Evolutionary conservation across 2,797 vertebrate species (phyloP).

Genomic region (Chloroceryle amazona): DNA sequence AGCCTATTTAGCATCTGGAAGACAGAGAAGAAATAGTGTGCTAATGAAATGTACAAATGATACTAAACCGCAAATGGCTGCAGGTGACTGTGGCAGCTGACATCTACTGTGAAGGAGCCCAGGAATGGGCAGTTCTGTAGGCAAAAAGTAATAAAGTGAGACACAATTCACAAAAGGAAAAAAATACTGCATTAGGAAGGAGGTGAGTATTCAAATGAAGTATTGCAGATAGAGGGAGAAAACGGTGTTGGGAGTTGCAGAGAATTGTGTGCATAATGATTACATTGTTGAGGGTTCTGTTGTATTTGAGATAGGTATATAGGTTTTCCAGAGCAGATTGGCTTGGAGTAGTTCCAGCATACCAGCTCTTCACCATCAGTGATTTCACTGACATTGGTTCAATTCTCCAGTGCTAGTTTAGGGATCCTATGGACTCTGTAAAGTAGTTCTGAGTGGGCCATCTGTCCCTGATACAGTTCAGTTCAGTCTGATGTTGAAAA

Average conservation of each 20-base stretch:
- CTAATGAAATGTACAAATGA: constrained; percentile 40
- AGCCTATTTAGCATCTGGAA: constrained; percentile 57
- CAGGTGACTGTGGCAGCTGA: constrained; percentile 46
- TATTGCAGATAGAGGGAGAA: not conserved
- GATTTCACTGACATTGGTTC: not conserved
- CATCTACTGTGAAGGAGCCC: rapidly evolving
- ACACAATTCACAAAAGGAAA: not conserved
- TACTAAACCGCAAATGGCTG: constrained; percentile 14
- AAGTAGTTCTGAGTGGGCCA: not conserved
- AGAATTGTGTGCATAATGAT: not conserved
- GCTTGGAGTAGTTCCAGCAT: not conserved
- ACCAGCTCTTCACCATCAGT: not conserved
- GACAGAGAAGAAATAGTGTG: not conserved
- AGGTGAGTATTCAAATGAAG: not conserved
- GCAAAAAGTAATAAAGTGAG: not conserved
- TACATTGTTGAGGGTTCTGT: not conserved
- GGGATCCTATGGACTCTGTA: not conserved
- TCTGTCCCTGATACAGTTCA: not conserved
- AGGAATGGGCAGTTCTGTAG: not conserved
- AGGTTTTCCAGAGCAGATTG: not conserved
- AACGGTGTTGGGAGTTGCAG: not conserved
- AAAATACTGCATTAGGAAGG: not conserved
- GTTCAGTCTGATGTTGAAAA: not conserved
- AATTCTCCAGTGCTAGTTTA: not conserved
- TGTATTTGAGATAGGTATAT: not conserved